Conservation (phyloP, 2,797 vertebrate species). For the Tarsius wallacei region DNA sequence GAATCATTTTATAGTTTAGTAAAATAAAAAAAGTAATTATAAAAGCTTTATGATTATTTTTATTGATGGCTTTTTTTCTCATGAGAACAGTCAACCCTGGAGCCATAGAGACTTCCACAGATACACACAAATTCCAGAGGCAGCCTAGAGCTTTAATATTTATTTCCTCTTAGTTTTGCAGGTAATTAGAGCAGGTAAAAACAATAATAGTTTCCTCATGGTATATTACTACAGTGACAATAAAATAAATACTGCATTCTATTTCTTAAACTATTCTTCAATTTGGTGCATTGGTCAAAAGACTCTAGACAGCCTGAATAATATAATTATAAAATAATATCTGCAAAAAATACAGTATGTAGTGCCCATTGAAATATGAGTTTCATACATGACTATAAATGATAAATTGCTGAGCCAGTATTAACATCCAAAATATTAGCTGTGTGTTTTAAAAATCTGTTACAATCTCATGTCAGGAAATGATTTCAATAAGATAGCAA, state of each 20-base stretch:
- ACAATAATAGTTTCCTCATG: neutral
- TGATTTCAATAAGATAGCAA: conserved; percentile 35
- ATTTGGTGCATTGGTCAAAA: neutral
- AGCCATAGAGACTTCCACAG: neutral
- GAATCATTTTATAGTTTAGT: neutral
- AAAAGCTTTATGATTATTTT: neutral
- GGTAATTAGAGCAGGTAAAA: conserved; percentile 57
- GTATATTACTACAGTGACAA: neutral
- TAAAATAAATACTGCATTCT: neutral
- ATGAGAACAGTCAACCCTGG: neutral
- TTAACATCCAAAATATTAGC: neutral
- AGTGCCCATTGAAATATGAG: neutral
- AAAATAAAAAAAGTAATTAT: neutral
- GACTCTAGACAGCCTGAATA: neutral
- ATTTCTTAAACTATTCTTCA: neutral
- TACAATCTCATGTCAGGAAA: conserved; percentile 1
- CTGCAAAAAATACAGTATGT: neutral
- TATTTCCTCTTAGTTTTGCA: neutral
- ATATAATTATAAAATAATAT: neutral
- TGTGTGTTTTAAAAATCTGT: neutral
- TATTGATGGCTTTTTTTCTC: neutral
- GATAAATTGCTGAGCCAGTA: neutral
- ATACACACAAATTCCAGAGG: neutral
- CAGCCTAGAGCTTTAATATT: neutral
- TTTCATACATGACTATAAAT: neutral